A percentile compares a stretch with the other conserved stretches of the same genome.
These are phyloP conservation scores for Chlamydotis undulata DNA, from an alignment of 2,113 vertebrate species.

Conservation along the genomic window DNA sequence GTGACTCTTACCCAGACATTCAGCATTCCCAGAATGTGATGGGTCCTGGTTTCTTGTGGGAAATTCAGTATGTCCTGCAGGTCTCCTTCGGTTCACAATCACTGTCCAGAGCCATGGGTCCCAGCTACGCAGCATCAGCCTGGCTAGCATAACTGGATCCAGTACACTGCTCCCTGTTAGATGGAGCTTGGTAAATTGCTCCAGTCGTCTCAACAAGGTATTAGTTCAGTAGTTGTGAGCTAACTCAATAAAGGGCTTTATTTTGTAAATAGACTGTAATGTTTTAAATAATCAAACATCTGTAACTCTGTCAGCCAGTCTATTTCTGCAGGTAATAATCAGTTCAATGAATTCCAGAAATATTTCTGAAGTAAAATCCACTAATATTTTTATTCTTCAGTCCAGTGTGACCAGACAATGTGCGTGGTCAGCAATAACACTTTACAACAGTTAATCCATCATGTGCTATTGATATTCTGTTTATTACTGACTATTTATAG, in stretches of 20 bases:
- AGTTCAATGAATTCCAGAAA: not conserved
- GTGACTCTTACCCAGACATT: not conserved
- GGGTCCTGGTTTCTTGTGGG: not conserved
- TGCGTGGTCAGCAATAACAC: not conserved
- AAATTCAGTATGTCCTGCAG: not conserved
- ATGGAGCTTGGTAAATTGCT: not conserved
- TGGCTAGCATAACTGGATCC: not conserved
- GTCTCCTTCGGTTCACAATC: not conserved
- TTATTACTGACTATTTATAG: not conserved
- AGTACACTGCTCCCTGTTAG: not conserved
- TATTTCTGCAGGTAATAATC: not conserved
- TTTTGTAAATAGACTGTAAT: not conserved
- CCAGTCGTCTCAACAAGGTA: not conserved
- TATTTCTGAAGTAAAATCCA: not conserved
- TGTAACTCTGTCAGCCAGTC: not conserved
- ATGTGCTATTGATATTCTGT: constrained; percentile 8
- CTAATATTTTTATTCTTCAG: not conserved
- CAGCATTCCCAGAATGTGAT: not conserved
- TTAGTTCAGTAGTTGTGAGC: not conserved
- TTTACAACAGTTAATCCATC: not conserved
- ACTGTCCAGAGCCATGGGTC: not conserved
- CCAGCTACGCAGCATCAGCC: not conserved
- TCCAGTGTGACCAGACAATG: not conserved
- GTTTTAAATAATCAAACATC: not conserved
- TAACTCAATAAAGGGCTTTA: not conserved